A percentile compares a stretch with the other conserved stretches of the same genome.
These are phyloP conservation scores for Auanema freiburgensis DNA, from an alignment of 2,888 invertebrate genomes.

Conservation along the genomic window DNA sequence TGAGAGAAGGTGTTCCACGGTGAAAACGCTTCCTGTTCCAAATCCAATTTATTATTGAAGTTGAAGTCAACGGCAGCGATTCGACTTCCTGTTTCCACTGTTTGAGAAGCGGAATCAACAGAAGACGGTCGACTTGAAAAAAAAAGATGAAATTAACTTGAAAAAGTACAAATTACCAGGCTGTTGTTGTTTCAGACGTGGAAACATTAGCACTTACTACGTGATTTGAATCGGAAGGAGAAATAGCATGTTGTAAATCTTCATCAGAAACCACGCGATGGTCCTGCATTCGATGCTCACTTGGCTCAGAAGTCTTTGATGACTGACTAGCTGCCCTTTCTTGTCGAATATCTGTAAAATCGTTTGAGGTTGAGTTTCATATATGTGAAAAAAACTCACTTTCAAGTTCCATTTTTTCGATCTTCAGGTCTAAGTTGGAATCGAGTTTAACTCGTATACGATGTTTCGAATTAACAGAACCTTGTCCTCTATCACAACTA, in stretches of 20 bases:
- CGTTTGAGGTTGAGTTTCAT: background rate
- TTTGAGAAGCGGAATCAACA: constrained; percentile 43
- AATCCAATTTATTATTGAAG: constrained; percentile 32
- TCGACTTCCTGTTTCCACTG: constrained; percentile 30
- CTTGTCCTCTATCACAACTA: constrained; percentile 35
- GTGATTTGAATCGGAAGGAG: background rate
- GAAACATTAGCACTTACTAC: constrained; percentile 4
- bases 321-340: constrained; percentile 44
- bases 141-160: background rate
- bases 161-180: constrained; percentile 9
- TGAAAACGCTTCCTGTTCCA: constrained; percentile 19
- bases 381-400: constrained; percentile 21
- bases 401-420: constrained; percentile 45
- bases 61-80: constrained; percentile 34
- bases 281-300: constrained; percentile 9
- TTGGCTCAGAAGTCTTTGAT: constrained; percentile 35
- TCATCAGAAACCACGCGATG: too few relatives aligned
- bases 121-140: constrained; percentile 29
- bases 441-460: constrained; percentile 42
- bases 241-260: background rate
- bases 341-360: constrained; percentile 38
- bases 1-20: constrained; percentile 6
- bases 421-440: constrained; percentile 45
- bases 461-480: constrained; percentile 42
- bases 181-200: constrained; percentile 16